Conservation (phyloP, 2,113 vertebrate genomes). For the Chaenogobius annularis region DNA sequence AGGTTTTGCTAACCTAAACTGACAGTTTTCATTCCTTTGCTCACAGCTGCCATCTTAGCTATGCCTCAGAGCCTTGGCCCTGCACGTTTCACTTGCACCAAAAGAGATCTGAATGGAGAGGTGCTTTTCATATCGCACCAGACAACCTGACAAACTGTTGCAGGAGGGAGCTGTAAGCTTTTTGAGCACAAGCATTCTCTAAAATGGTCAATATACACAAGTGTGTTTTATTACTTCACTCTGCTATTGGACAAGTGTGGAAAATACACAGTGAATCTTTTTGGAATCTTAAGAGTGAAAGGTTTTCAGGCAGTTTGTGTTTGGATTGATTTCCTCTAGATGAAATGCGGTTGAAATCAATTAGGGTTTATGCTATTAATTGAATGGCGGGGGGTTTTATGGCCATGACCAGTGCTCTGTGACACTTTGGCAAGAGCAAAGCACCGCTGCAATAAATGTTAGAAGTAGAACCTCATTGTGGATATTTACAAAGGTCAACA, state of each 20-base stretch:
- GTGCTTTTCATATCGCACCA: slow-evolving; percentile 35
- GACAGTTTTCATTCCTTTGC: slow-evolving; percentile 72
- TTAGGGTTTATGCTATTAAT: slow-evolving; percentile 37
- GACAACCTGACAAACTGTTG: slow-evolving; percentile 10
- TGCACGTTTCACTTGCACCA: slow-evolving; percentile 26
- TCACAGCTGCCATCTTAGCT: slow-evolving; percentile 69
- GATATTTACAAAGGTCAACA: slow-evolving; percentile 5
- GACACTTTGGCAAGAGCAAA: slow-evolving; percentile 13
- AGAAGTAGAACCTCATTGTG: neutral
- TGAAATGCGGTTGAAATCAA: slow-evolving; percentile 44
- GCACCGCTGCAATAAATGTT: slow-evolving; percentile 5
- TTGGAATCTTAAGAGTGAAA: slow-evolving; percentile 10
- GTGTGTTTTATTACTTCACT: neutral
- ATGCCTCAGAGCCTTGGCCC: slow-evolving; percentile 50
- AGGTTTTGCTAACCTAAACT: slow-evolving; percentile 65
- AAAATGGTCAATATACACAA: slow-evolving; percentile 19
- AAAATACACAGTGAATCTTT: slow-evolving; percentile 17
- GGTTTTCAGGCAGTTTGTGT: slow-evolving; percentile 28
- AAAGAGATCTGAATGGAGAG: slow-evolving; percentile 11
- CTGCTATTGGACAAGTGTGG: slow-evolving; percentile 2
- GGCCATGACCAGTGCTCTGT: slow-evolving; percentile 8
- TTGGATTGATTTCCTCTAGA: slow-evolving; percentile 45
- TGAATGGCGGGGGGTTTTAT: slow-evolving; percentile 34
- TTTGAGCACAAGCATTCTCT: slow-evolving; percentile 31
- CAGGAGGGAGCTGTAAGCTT: slow-evolving; percentile 13